Base-by-base conservation (phyloP, 2,888 invertebrate species). In the Dromius quadrimaculatus region DNA sequence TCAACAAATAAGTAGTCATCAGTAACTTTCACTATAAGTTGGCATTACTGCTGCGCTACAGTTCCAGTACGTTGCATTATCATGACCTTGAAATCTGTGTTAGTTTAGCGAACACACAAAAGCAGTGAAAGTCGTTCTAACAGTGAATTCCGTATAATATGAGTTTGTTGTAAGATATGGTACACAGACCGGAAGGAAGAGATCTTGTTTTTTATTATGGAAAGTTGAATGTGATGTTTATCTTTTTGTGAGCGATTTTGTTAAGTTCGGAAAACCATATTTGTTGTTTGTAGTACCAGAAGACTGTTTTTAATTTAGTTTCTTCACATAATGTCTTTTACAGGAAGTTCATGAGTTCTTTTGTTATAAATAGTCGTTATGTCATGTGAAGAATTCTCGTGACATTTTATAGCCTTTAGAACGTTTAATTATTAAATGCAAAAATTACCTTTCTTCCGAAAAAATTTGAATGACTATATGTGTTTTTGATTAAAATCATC, bases 61-160 rank as follows among this genome's bases (percentile, higher is more conserved):
- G 17, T 17, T 2, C 17, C 59, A 54, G 50, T 23, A 54, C 23
- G 8, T 54, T 15, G 28, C 50, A 11, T 9, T 34, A 59, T 59
- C 59, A 36, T 59, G 59, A 59, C 59, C 59, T 59, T 59, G 59
- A 57, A 57, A 15, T 45, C 19, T 19, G 45, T 17, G 45, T 45
- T 45, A 13, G 32, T 17, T 28, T 57, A 57, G 17, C 47, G 9
- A 11, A 1, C 11, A 11, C 23, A n/a, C 34, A 34, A 59, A 34
- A 19, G 20, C 17, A 59, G 59, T 36, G 59, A 59, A 59, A 59
- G 59, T 59, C n/a, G 11, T 19, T 15, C 57, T 32, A 34, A 34
- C 57, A 11, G 32, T 57, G 17, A 6, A 15, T 13, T 57, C 13
- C 15, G 19, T 45, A 45, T 45, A 19, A n/a, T n/a, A n/a, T n/a